Evolutionary conservation across 2,888 invertebrate genomes (phyloP).

Genomic region (Archips crataeganus): DNA sequence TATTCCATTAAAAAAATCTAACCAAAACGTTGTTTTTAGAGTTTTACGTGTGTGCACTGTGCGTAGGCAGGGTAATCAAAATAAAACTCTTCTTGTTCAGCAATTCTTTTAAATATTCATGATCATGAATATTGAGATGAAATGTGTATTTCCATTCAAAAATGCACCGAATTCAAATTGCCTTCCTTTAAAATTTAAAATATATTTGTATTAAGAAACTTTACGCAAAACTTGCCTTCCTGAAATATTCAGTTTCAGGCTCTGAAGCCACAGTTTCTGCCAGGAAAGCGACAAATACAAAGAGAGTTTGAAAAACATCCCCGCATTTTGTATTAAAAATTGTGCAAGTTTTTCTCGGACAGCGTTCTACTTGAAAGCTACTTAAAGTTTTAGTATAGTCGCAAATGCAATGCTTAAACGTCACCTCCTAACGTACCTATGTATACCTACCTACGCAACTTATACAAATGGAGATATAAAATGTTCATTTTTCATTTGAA

Average conservation of each 20-base stretch:
- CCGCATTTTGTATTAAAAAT: conserved; percentile 25
- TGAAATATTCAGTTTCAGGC: conserved; percentile 2
- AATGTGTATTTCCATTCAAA: neutral
- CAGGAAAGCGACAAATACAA: conserved; percentile 22
- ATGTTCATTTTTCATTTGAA: too few relatives aligned
- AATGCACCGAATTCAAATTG: conserved; percentile 2
- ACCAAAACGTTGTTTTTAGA: too few relatives aligned
- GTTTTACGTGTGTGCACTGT: too few relatives aligned
- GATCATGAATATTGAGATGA: neutral
- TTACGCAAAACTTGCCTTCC: neutral
- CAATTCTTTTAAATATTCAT: neutral
- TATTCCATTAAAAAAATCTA: too few relatives aligned
- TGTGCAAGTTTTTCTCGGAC: conserved; percentile 30
- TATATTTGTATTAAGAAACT: conserved; percentile 7
- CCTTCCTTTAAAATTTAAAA: neutral
- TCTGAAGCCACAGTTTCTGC: neutral
- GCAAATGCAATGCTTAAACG: too few relatives aligned
- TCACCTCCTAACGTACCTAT: too few relatives aligned
- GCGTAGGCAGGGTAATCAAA: neutral
- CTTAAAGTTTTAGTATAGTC: conserved; percentile 12
- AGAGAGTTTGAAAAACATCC: conserved; percentile 26
- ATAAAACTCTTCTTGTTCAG: neutral
- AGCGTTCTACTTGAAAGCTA: conserved; percentile 21
- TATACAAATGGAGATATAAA: too few relatives aligned
- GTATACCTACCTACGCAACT: too few relatives aligned